Base-by-base conservation (phyloP, 92 coral and sea anemone species). In the Palythoa grandiflora region DNA sequence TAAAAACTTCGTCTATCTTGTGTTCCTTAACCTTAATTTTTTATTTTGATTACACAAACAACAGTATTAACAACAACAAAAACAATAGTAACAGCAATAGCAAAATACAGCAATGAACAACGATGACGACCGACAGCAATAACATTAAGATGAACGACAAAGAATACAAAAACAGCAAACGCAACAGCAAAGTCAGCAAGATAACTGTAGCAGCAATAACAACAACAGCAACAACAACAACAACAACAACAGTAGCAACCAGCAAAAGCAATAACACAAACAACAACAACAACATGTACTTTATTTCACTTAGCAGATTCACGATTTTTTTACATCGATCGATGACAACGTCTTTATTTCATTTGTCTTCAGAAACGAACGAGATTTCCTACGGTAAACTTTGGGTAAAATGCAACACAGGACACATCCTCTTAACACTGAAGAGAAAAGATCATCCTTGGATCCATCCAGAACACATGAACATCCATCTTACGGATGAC, bases 381-480 rank as follows among this genome's bases (percentile, higher is more conserved):
- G 87, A 59, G 9, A 77, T 93, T 15, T 78, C 89, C 17, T 79
- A 86, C 75, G 71, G 77, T 53, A 91, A 83, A 70, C 84, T 87
- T 12, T 66, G 54, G 28, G 79, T 87, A 2, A 48, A 89, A 15
- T 93, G 94, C 39, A 71, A 74, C 37, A 20, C 91, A 37, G 81
- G 86, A 63, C 52, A 87, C 68, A 89, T 89, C 65, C 71, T 60
- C 6, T 51, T 89, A n/a, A 55, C 88, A 21, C 68, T 93, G 68
- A 68, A 88, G 38, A 93, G 93, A 51, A 73, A 72, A 6, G 68
- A 70, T 57, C 78, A 84, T 66, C 84, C 96, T 9, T 93, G 96
- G 96, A 78, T 93, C 44, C 90, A 89, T 77, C 66, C 91, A 48
- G 89, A 84, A 17, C 92, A 88, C 77, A 86, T 93, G 89, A 73